These are phyloP conservation scores for Syngnathus floridae DNA, from an alignment of 2,113 vertebrate genomes.

Conservation along the genomic window DNA sequence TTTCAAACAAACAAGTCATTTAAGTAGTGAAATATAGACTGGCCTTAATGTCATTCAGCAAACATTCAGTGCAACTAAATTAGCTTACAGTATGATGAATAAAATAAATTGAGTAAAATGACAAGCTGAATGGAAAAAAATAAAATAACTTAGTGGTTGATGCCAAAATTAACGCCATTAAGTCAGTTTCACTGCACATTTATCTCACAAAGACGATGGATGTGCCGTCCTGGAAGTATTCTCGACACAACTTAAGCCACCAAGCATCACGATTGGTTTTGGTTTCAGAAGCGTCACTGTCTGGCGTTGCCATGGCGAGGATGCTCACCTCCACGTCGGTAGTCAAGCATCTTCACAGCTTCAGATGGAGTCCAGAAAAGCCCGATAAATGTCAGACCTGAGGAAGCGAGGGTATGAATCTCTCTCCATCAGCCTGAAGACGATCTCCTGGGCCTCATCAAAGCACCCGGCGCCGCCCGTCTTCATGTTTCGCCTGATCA, in stretches of 20 bases:
- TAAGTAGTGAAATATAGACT: too few relatives aligned
- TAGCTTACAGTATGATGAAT: too few relatives aligned
- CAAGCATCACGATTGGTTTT: background rate
- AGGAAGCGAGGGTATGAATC: conserved; percentile 84
- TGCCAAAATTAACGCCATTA: too few relatives aligned
- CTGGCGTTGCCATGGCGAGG: background rate
- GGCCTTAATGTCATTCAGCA: too few relatives aligned
- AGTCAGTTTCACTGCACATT: too few relatives aligned
- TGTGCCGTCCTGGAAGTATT: too few relatives aligned
- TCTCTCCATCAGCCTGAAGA: conserved; percentile 80
- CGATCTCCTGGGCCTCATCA: conserved; percentile 78
- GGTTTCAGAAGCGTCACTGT: background rate
- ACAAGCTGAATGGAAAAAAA: too few relatives aligned
- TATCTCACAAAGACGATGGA: too few relatives aligned
- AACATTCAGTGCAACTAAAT: too few relatives aligned
- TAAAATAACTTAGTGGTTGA: too few relatives aligned
- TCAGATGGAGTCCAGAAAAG: conserved; percentile 73
- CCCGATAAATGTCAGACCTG: conserved; percentile 79
- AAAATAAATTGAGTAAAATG: too few relatives aligned
- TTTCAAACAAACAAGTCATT: background rate
- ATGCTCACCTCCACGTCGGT: conserved; percentile 5
- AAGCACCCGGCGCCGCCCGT: conserved; percentile 72
- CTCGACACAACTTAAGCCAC: too few relatives aligned
- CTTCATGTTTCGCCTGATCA: conserved; percentile 68
- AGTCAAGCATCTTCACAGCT: conserved; percentile 48